phyloP scores from a whole-genome alignment of 2,797 vertebrate genomes.

The Intellagama lesueurii region DNA sequence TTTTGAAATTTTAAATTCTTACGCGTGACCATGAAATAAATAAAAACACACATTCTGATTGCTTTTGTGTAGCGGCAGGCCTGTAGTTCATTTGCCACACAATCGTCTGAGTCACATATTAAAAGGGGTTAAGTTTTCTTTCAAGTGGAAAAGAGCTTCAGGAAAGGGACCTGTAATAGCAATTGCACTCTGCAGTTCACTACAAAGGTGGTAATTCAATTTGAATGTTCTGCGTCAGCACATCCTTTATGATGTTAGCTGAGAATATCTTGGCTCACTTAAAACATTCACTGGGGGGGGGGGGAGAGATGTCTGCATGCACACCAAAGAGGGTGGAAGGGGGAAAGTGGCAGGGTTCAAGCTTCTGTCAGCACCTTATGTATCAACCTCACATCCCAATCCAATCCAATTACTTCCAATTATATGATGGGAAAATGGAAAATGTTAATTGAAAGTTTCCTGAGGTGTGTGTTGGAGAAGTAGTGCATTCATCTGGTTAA shows the following conservation, averaged over 20 bases:
- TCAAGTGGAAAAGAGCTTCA: background rate
- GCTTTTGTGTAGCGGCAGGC: background rate
- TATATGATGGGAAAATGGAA: constrained; percentile 68
- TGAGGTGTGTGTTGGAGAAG: constrained; percentile 63
- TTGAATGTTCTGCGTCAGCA: constrained; percentile 49
- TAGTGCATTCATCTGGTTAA: constrained; percentile 79
- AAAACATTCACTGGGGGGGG: constrained; percentile 31
- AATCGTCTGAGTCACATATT: background rate
- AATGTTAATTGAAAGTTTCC: constrained; percentile 76
- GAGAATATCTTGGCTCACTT: constrained; percentile 51
- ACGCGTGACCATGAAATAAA: no score
- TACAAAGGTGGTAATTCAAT: constrained; percentile 63
- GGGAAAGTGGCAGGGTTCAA: background rate
- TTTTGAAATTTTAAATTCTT: no score
- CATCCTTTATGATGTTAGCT: constrained; percentile 39
- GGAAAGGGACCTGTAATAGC: constrained; percentile 20
- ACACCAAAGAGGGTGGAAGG: constrained; percentile 11
- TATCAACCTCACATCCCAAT: constrained; percentile 8
- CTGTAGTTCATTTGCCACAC: background rate
- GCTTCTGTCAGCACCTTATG: background rate
- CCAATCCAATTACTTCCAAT: constrained; percentile 71
- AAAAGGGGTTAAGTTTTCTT: background rate
- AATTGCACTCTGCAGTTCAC: constrained; percentile 42
- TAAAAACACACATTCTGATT: background rate
- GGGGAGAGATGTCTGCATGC: background rate